Evolutionary conservation across 2,113 vertebrate species (phyloP), one percentile per base, ranked within the genome.

Genomic region (Parus major): DNA sequence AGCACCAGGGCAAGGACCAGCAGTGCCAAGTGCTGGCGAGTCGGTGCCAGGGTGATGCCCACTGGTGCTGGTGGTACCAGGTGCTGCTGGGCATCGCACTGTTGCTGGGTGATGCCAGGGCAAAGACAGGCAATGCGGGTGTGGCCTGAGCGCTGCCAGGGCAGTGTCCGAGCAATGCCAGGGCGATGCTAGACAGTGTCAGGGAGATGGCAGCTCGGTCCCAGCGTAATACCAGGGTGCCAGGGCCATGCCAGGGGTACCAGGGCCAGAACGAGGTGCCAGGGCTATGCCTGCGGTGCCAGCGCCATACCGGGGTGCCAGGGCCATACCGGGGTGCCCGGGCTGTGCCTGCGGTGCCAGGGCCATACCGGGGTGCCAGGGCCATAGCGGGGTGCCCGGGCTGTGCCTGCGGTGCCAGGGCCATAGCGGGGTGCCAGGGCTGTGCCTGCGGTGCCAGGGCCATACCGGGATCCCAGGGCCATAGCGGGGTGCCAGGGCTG

Each of bases 161-260:
- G 9, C 7, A 2, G 11, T 21, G 47, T 18, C 39, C 28, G 33
- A 15, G 28, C 39, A 39, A 6, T 17, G 39, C 22, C 28, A 64
- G 18, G 11, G 18, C 0, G 0, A 28, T 28, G 8, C 2, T 12
- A 25, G 18, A 25, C 0, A 0, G 4, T 23, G 11, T 10, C 22
- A 63, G 18, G 39, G 22, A 0, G 1, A 19, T 47, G 27, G 4
- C 27, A 13, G 21, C 3, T 57, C 5, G 0, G 7, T 55, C 27
- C 5, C 28, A 23, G 35, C 3, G 24, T 1, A 1, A 49, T 39
- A 31, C 22, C 50, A 5, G 22, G 4, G 15, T 28, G 6, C 42
- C n/a, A 36, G 9, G 7, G 9, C 0, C 2, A 9, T 53, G 8
- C 28, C 3, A 0, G 22, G 18, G 7, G 3, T 57, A 17, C 17